These are phyloP conservation scores for Saturnia japonica DNA, from an alignment of 2,888 invertebrate species.

Conservation along the genomic window DNA sequence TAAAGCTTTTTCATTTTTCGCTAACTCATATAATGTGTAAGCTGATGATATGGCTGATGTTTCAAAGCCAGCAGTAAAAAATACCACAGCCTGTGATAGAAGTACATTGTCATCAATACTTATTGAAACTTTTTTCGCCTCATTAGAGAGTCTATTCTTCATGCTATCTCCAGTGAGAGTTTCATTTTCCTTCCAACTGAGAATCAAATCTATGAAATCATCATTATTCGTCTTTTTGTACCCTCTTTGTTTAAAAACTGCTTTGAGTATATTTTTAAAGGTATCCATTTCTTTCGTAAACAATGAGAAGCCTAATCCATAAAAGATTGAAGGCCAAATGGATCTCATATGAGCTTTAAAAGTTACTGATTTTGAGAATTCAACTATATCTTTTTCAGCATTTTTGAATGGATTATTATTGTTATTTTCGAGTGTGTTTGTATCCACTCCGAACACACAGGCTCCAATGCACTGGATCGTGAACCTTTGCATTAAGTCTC, in stretches of 20 bases:
- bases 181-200: too few species aligned
- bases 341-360: conserved; percentile 17
- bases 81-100: too few species aligned
- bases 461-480: conserved; percentile 26
- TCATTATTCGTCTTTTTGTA: conserved; percentile 26
- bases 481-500: conserved; percentile 23
- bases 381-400: conserved; percentile 15
- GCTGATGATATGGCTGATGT: too few species aligned
- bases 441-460: conserved; percentile 25
- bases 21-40: too few species aligned
- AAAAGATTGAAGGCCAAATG: conserved; percentile 27
- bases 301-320: conserved; percentile 20
- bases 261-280: conserved; percentile 15
- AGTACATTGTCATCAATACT: too few species aligned
- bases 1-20: too few species aligned
- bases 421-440: conserved; percentile 25
- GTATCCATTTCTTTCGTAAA: conserved; percentile 16
- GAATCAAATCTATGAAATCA: conserved; percentile 35
- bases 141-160: too few species aligned
- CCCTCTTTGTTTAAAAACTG: conserved; percentile 22
- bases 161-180: too few species aligned
- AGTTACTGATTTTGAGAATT: conserved; percentile 3
- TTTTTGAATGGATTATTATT: conserved; percentile 22
- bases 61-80: too few species aligned
- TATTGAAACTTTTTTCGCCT: too few species aligned